Conservation (phyloP, 1,140 invertebrate genomes). For the Hypsibius dujardini region DNA sequence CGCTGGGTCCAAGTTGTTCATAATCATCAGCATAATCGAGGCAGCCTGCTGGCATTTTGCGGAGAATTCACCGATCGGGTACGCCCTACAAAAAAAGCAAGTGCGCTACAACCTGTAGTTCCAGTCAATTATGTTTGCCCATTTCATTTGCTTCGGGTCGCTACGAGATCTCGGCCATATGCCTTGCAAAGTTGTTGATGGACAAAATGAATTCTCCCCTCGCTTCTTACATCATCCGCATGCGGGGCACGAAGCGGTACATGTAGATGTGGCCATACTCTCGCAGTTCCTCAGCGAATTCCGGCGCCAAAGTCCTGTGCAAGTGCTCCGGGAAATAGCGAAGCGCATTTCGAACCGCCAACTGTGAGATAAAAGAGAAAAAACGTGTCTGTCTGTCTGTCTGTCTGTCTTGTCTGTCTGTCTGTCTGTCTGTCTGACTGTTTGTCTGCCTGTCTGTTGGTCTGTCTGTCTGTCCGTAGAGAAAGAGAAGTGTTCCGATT, state of each 20-base stretch:
- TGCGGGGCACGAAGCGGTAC: conserved; percentile 43
- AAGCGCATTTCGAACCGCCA: conserved; percentile 44
- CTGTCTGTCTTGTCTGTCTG: too few species aligned
- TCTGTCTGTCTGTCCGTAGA: too few species aligned
- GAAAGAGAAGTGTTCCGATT: too few species aligned
- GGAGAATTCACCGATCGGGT: conserved; percentile 42
- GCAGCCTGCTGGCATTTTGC: conserved; percentile 37
- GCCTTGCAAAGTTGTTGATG: not conserved
- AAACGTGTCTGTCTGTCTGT: too few species aligned
- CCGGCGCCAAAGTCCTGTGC: conserved; percentile 38
- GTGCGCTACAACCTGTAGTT: not conserved
- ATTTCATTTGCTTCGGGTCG: too few species aligned
- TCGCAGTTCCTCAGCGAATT: conserved; percentile 43
- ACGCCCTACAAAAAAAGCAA: conserved; percentile 35
- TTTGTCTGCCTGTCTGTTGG: too few species aligned
- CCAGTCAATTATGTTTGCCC: not conserved
- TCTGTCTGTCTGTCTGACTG: too few species aligned
- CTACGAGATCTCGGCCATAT: not conserved
- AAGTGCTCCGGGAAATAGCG: conserved; percentile 42
- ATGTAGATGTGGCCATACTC: conserved; percentile 51
- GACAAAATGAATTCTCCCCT: not conserved
- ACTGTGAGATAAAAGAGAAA: conserved; percentile 26
- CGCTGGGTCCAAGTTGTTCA: conserved; percentile 45
- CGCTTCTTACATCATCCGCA: conserved; percentile 36
- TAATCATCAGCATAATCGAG: conserved; percentile 49